Evolutionary conservation across 2,888 invertebrate species (phyloP), one percentile per base, ranked within the genome.

Genomic region (Serripes groenlandicus): DNA sequence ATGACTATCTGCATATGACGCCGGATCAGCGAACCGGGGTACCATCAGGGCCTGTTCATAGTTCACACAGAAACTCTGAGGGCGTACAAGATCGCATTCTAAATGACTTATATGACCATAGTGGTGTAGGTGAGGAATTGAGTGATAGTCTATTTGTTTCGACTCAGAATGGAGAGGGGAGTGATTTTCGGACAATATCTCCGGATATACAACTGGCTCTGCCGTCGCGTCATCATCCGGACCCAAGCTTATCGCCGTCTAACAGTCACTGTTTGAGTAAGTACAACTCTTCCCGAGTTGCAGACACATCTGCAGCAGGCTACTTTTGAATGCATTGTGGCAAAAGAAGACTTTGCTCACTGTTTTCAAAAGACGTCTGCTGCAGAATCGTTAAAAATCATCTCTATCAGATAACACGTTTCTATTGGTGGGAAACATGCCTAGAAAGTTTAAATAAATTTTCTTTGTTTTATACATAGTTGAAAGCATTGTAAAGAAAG

Each of bases 61-160:
- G 18, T 21, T 5, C 34, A 21, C 7, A n/a, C 18, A 62, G 62
- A 34, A 56, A 56, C 23, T n/a, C n/a, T n/a, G 60, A 30, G 4
- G n/a, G 9, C 28, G 34, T 5, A 9, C 5, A 34, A 21, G 62
- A 62, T 34, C 62, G 32, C 5, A 34, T 75, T 37, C 54, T 35
- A 21, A 75, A 71, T 66, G 71, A 64, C 34, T n/a, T 62, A 28
- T 62, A 73, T 15, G 69, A 69, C 30, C 49, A 18, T 21, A 32
- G 30, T 4, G 23, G 21, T 7, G 11, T 62, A 32, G 62, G 21
- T 21, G 62, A 62, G 11, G 32, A 21, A 15, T 42, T 66, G 26
- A 66, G 26, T 37, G 66, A 66, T 15, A 66, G 66, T 42, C 42
- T 66, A 28, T 66, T 66, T 66, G 28, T 66, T 23, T 42, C 66